Evolutionary conservation across 2,113 vertebrate genomes (phyloP), one percentile per base, ranked within the genome.

Genomic region (Indicator indicator): DNA sequence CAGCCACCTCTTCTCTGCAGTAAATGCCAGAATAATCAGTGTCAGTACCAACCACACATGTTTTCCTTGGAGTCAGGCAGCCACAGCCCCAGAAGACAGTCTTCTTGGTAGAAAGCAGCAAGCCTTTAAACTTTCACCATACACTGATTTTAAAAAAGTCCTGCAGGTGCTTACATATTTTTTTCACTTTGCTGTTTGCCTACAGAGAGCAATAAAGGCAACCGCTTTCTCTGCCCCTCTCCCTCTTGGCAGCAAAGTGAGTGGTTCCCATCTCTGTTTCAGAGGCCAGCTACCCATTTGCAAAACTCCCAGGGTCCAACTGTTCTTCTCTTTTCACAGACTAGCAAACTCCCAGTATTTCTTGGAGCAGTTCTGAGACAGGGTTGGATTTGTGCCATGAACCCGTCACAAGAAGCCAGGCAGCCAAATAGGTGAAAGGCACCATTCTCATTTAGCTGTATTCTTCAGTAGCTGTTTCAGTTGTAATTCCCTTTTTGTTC

Each of bases 391-490:
- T 72, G 69, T 83, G 93, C 89, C 91, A 94, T 1, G 1, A 65
- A 44, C 65, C 54, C 1, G 2, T 81, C 88, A 55, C 30, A 73
- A 78, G 82, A 26, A 87, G 33, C 75, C 72, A 56, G 38, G 68
- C 91, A 93, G 94, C 89, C 89, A 94, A 93, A 83, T 44, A 89
- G 82, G 89, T 5, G 9, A 92, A 95, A 95, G 93, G 95, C 15
- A 12, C 56, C 4, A 67, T 40, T 7, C 59, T 21, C 42, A 74
- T 52, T 77, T 6, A 76, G 56, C 91, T 59, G 18, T 50, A 70
- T 59, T 55, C 54, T 71, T 83, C 14, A 12, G 93, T 36, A 80
- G 68, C 60, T 89, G 24, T 76, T 85, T 33, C 77, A 76, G 27
- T 7, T 70, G 30, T 55, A 67, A 87, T 89, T 50, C 70, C 18